These are phyloP conservation scores for Pachyramphus minor DNA, from an alignment of 2,113 vertebrate genomes.

Conservation along the genomic window DNA sequence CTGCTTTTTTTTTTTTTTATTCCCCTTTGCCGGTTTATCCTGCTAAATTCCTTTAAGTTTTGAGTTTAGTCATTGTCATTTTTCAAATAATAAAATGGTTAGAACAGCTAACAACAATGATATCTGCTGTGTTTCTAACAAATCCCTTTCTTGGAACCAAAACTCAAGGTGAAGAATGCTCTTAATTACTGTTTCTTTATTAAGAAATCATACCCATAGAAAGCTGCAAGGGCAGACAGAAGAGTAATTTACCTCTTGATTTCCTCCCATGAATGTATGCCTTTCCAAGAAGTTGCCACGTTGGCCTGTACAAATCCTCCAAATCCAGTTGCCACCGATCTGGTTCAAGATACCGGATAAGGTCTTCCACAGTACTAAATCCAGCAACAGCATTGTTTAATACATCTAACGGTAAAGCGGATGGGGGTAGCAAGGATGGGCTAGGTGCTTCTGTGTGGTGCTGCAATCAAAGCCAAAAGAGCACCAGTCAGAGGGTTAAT, in stretches of 20 bases:
- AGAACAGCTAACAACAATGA: not conserved
- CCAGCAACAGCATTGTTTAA: constrained; percentile 82
- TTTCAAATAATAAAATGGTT: not conserved
- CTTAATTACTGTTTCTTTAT: not conserved
- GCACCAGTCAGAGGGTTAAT: constrained; percentile 26
- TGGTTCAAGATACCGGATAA: constrained; percentile 95
- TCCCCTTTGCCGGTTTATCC: not conserved
- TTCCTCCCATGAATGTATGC: constrained; percentile 91
- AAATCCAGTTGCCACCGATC: constrained; percentile 94
- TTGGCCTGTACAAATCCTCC: constrained; percentile 91
- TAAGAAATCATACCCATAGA: not conserved
- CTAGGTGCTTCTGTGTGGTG: constrained; percentile 76
- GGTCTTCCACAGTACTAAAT: constrained; percentile 91
- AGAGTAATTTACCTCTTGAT: constrained; percentile 81
- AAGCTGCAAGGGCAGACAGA: not conserved
- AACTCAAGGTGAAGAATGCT: not conserved
- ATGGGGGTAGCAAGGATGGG: constrained; percentile 71
- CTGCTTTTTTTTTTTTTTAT: not conserved
- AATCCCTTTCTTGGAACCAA: not conserved
- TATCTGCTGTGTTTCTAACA: not conserved
- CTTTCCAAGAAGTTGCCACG: constrained; percentile 92
- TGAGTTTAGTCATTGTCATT: not conserved
- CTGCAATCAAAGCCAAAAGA: constrained; percentile 69
- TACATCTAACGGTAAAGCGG: constrained; percentile 81
- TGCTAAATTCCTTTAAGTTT: not conserved